Percentiles rank a stretch among this genome's conserved stretches.
phyloP scores from a whole-genome alignment of 2,888 invertebrate genomes.

The Boloria euphrosyne region DNA sequence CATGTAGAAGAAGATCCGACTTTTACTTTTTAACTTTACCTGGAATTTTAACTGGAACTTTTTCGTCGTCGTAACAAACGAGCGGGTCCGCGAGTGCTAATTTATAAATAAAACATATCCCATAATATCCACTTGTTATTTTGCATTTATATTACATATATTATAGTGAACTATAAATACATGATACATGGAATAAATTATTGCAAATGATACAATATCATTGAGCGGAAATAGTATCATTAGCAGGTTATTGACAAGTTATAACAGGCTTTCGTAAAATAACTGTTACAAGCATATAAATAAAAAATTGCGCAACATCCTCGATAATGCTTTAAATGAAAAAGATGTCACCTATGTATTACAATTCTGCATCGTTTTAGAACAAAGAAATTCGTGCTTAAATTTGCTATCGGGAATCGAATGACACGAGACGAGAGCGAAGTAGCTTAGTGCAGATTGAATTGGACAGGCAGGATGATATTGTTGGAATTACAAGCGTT shows the following conservation, averaged over 20 bases:
- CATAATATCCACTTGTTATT: slow-evolving; percentile 54
- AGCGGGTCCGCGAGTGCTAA: too few species aligned
- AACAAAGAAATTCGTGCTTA: slow-evolving; percentile 48
- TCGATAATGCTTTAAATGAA: slow-evolving; percentile 38
- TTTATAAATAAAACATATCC: background rate
- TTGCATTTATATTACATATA: slow-evolving; percentile 36
- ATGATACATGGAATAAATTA: slow-evolving; percentile 17
- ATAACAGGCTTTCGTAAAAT: slow-evolving; percentile 15
- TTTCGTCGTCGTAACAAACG: too few species aligned
- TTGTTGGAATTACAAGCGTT: slow-evolving; percentile 80
- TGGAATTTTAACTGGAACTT: too few species aligned
- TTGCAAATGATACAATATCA: slow-evolving; percentile 9
- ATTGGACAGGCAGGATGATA: slow-evolving; percentile 73
- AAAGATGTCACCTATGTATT: slow-evolving; percentile 30
- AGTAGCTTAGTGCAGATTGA: slow-evolving; percentile 62
- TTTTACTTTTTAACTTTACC: too few species aligned
- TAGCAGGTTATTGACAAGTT: slow-evolving; percentile 25
- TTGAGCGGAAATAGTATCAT: slow-evolving; percentile 20
- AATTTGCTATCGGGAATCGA: slow-evolving; percentile 47
- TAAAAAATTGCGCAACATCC: slow-evolving; percentile 9
- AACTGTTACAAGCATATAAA: slow-evolving; percentile 13
- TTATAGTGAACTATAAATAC: slow-evolving; percentile 11
- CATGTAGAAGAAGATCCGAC: too few species aligned
- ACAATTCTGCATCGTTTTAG: slow-evolving; percentile 34
- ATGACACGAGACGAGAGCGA: slow-evolving; percentile 61